Evolutionary conservation across 2,888 invertebrate genomes (phyloP), one percentile per base, ranked within the genome.

Genomic region (Cerastis rubricosa): DNA sequence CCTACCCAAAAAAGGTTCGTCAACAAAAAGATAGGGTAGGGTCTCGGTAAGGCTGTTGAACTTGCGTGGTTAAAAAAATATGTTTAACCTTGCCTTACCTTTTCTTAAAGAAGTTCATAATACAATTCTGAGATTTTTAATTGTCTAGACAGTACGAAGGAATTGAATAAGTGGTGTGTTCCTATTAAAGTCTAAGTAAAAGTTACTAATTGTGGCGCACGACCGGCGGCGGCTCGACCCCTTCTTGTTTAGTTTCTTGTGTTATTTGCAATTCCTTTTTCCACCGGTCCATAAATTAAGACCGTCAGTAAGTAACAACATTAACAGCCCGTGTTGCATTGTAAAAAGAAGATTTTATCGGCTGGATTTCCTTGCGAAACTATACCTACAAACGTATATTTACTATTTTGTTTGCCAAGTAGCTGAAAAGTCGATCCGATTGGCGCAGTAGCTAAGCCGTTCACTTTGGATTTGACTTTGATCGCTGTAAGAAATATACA

Each of bases 181-280:
- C 40, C 45, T 71, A 74, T 70, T 70, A 64, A 78, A 83, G 64
- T 72, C 74, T 66, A 76, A 76, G 35, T 76, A 76, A 81, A 85
- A 78, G 64, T 74, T 74, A 57, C 29, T 77, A 77, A 73, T 77
- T 86, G 63, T 65, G 22, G 66, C 49, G 57, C 68, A 71, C 66
- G 63, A 49, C 35, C 66, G 57, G 54, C 25, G 22, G 40, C 29
- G n/a, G n/a, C n/a, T 40, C 57, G 67, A 76, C 61, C 77, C 25
- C 67, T 84, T 78, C 66, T 65, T 22, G 64, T 47, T 73, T 75
- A 69, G 67, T 75, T 73, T 71, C 72, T 35, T 43, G 66, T 61
- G 69, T 78, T 81, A 77, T 80, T 78, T 77, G 67, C 76, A 78
- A 76, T 82, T 82, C 67, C 64, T 80, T 80, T 75, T 70, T 43